Evolutionary conservation across 2,113 vertebrate species (phyloP), one percentile per base, ranked within the genome.

Genomic region (Heliornis fulica): DNA sequence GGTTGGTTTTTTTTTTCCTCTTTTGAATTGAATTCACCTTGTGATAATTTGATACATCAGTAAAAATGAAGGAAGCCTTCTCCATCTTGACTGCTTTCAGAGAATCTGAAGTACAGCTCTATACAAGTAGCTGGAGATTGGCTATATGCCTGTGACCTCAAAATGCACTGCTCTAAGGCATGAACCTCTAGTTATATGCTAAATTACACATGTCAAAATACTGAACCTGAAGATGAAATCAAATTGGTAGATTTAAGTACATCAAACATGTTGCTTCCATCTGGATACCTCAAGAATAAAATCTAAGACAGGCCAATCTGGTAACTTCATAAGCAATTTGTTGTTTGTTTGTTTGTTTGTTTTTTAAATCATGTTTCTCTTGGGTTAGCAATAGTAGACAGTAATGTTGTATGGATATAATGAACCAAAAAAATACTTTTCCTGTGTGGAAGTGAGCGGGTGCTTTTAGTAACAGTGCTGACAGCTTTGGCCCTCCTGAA

Each of bases 211-310:
- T 78, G 78, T 86, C 71, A 66, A 94, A 95, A 90, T 48, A 29
- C 51, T 86, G 84, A 91, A 79, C 54, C 21, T 56, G 51, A 96
- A 96, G 66, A 89, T 43, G 15, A 90, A 96, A 96, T 77, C 22
- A 40, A 54, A 90, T 86, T 72, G 77, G 38, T 31, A 90, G 34
- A 29, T 90, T 77, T 76, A 90, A 91, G 41, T 85, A 77, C 19
- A 77, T 70, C 34, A 76, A 61, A 86, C 15, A 21, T 11, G 10
- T 45, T 89, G 46, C 32, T 91, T 95, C 66, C 43, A 53, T n/a
- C 72, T 78, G 64, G 69, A 64, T 75, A 75, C 9, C 29, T 81
- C 1, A 7, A 91, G 60, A 90, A 91, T 51, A 88, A 77, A 70
- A 88, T 80, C 68, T 80, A 59, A 38, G 41, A 57, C 9, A 21